These are phyloP conservation scores for Hartigia nigra DNA, from an alignment of 2,888 invertebrate species.

Conservation along the genomic window DNA sequence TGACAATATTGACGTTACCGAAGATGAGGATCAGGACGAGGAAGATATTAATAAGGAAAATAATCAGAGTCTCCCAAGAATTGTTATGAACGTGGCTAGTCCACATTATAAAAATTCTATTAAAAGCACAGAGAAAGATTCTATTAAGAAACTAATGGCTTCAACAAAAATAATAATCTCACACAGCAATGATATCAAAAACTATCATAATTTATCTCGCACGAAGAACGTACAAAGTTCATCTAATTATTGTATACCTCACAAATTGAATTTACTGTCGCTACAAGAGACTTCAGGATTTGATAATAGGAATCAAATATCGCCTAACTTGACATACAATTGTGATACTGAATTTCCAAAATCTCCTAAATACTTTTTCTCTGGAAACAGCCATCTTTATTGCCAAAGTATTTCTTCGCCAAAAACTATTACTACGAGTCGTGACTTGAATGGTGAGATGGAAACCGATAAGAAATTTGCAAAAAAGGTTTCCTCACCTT, in stretches of 20 bases:
- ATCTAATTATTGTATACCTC: background rate
- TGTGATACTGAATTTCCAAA: constrained; percentile 32
- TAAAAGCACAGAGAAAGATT: too few relatives aligned
- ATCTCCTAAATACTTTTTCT: constrained; percentile 40
- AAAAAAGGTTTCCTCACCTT: too few relatives aligned
- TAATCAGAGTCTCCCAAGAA: background rate
- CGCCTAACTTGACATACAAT: constrained; percentile 47
- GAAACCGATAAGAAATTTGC: too few relatives aligned
- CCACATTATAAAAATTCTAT: too few relatives aligned
- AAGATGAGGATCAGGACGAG: constrained; percentile 9
- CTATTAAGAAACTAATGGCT: too few relatives aligned
- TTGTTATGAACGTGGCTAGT: too few relatives aligned
- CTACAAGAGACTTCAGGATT: background rate
- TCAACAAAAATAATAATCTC: background rate
- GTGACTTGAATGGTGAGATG: too few relatives aligned
- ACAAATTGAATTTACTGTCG: constrained; percentile 1
- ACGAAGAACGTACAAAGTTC: background rate
- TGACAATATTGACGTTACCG: constrained; percentile 30
- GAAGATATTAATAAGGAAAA: background rate
- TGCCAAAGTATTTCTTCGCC: too few relatives aligned
- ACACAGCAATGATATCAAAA: too few relatives aligned
- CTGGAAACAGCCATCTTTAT: background rate
- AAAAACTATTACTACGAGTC: too few relatives aligned
- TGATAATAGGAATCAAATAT: constrained; percentile 33
- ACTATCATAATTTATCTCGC: too few relatives aligned